Base-by-base conservation (phyloP, 2,888 invertebrate genomes). In the Acrobasis repandana region DNA sequence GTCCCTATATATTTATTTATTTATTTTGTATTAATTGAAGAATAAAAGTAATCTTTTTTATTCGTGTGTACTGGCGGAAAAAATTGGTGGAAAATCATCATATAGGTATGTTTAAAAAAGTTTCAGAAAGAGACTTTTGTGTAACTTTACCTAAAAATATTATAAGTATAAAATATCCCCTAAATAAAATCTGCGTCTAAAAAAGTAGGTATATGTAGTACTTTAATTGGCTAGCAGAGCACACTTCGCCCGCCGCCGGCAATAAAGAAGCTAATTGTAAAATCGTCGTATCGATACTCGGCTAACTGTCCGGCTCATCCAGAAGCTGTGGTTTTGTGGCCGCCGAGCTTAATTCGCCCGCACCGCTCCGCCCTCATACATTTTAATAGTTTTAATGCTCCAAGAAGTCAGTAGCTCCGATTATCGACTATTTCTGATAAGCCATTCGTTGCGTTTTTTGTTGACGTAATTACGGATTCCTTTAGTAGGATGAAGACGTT, bases 291-390 rank as follows among this genome's bases (percentile, higher is more conserved):
- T 79, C 79, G 79, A 79, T 83, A 81, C 75, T 76, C 73, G 75
- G 79, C 75, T 83, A 83, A 82, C 80, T 79, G 81, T 82, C 80
- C 81, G 72, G 81, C 75, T 79, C 75, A 72, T 80, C 83, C 88
- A 87, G 88, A 76, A 90, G 88, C 89, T 90, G 90, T 83, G 90
- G 91, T 90, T 59, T 87, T 90, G 90, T 75, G 90, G 90, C 84
- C 71, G 71, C 72, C 73, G 74, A 82, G 82, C 81, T 83, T 82
- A 84, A 83, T 84, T 82, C 81, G 69, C 82, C 86, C 85, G 76
- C 82, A 79, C 50, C 20, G 80, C 74, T 77, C 78, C 82, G 80
- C 83, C 85, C 77, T 77, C 80, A 80, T 83, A 82, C 79, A 77
- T 82, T 86, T 90, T 88, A 88, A 90, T 89, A 86, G 88, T 86